These are phyloP conservation scores for Dolichotis patagonum DNA, from an alignment of 2,113 vertebrate species.

Conservation along the genomic window DNA sequence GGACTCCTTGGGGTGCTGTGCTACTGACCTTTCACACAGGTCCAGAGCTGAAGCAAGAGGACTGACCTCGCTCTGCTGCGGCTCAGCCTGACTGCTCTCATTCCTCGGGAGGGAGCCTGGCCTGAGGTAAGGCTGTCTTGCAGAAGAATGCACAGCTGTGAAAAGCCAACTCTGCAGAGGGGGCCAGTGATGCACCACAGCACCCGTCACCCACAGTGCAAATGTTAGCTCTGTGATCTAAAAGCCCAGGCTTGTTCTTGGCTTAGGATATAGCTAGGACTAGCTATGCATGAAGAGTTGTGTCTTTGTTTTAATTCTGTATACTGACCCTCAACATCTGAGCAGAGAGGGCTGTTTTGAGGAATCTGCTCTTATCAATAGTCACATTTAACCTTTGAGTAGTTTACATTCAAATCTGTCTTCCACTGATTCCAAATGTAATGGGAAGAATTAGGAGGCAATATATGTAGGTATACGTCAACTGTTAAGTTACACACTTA, in stretches of 20 bases:
- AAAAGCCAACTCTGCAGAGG: not conserved
- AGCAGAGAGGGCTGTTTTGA: not conserved
- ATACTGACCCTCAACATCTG: not conserved
- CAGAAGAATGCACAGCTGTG: not conserved
- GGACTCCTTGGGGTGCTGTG: accelerated
- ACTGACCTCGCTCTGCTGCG: not conserved
- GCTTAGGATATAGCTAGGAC: not conserved
- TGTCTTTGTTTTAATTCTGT: not conserved
- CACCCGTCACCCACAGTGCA: not conserved
- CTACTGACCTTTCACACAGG: not conserved
- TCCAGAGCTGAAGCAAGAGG: not conserved
- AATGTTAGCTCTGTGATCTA: not conserved
- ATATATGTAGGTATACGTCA: not conserved
- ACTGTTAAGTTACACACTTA: not conserved
- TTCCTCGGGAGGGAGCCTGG: not conserved
- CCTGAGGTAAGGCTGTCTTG: not conserved
- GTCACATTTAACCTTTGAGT: not conserved
- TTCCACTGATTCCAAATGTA: not conserved
- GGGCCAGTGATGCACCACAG: not conserved
- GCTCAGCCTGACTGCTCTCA: no score
- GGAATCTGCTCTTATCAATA: not conserved
- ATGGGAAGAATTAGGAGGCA: not conserved
- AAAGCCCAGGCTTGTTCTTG: not conserved
- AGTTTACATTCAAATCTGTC: not conserved
- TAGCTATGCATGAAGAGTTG: not conserved